Evolutionary conservation across 2,888 invertebrate species (phyloP).

Genomic region (Adelognathus sp.): DNA sequence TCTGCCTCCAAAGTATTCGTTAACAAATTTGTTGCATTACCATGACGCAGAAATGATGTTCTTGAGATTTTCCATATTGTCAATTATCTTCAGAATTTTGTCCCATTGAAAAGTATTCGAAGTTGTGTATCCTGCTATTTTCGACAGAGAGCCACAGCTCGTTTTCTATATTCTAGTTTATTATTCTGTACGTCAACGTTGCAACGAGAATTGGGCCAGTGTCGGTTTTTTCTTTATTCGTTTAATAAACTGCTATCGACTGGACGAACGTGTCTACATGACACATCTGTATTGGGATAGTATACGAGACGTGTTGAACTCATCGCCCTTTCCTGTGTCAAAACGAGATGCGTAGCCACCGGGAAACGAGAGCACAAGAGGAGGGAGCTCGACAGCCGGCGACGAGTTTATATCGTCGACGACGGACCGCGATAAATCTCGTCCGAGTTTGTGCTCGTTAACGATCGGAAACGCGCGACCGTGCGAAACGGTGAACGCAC

Average conservation of each 20-base stretch:
- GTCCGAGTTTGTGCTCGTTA: conserved; percentile 49
- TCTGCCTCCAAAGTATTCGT: too few species aligned
- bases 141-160: not conserved
- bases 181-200: conserved; percentile 9
- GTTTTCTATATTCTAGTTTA: not conserved
- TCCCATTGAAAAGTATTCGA: too few species aligned
- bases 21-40: too few species aligned
- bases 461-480: conserved; percentile 57
- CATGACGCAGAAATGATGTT: too few species aligned
- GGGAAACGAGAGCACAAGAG: not conserved
- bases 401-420: conserved; percentile 56
- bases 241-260: conserved; percentile 8
- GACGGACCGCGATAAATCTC: conserved; percentile 56
- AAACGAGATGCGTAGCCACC: conserved; percentile 10
- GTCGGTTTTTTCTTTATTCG: not conserved
- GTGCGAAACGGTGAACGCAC: conserved; percentile 51
- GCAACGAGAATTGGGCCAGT: conserved; percentile 1
- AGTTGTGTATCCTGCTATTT: too few species aligned
- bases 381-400: conserved; percentile 49
- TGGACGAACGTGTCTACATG: not conserved
- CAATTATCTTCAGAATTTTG: too few species aligned
- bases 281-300: not conserved
- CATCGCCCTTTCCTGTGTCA: conserved; percentile 14
- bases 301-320: not conserved
- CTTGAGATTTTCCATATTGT: too few species aligned